phyloP scores from a whole-genome alignment of 2,888 invertebrate species.

The Plusia festucae region DNA sequence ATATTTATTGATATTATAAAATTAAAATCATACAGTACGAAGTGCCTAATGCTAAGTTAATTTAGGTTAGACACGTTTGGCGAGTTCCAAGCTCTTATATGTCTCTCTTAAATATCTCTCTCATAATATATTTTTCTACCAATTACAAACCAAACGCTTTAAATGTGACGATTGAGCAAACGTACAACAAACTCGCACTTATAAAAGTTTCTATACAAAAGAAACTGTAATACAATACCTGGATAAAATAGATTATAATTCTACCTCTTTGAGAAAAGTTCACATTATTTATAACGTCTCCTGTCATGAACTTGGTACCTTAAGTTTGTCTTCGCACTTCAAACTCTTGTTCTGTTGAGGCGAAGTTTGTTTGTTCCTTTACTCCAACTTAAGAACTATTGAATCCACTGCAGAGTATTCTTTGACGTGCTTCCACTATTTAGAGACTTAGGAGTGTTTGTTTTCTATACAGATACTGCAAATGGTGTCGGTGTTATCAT shows the following conservation, averaged over 20 bases:
- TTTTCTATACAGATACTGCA: neutral
- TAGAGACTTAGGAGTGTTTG: conserved; percentile 19
- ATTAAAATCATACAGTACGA: no score
- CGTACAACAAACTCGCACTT: neutral
- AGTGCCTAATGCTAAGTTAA: no score
- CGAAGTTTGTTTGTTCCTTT: conserved; percentile 43
- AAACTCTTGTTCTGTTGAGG: conserved; percentile 18
- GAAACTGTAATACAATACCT: conserved; percentile 1
- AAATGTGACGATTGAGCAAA: no score
- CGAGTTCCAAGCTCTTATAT: no score
- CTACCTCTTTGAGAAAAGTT: conserved; percentile 24
- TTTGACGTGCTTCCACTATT: conserved; percentile 25
- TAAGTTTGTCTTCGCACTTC: conserved; percentile 44
- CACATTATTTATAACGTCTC: conserved; percentile 42
- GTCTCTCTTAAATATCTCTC: no score
- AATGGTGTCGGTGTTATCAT: neutral
- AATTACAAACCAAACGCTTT: no score
- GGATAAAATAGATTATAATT: conserved; percentile 11
- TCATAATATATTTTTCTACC: no score
- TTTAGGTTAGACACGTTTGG: no score
- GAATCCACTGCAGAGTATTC: conserved; percentile 35
- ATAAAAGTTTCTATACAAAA: no score
- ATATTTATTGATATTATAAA: no score
- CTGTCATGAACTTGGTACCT: conserved; percentile 32
- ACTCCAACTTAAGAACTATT: conserved; percentile 43